These are phyloP conservation scores for Falcunculus frontatus DNA, from an alignment of 2,113 vertebrate species.

Conservation along the genomic window DNA sequence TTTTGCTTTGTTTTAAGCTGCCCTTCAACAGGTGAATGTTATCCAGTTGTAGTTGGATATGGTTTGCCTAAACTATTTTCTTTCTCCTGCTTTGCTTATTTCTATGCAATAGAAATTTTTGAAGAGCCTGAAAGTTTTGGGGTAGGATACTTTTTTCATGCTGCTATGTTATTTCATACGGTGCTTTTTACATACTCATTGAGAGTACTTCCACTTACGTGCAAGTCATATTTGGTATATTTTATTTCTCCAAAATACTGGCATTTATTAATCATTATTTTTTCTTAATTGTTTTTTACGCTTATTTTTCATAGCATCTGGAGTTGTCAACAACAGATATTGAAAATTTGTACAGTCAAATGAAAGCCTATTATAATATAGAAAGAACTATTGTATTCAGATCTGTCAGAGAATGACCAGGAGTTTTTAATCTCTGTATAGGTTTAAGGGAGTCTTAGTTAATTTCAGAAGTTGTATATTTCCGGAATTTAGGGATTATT, in stretches of 20 bases:
- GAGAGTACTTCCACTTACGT: not conserved
- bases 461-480: not conserved
- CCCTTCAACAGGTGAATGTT: not conserved
- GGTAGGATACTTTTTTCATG: not conserved
- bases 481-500: not conserved
- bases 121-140: not conserved
- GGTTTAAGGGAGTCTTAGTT: not conserved
- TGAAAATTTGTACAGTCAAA: not conserved
- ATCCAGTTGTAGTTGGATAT: not conserved
- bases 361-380: not conserved
- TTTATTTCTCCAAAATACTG: not conserved
- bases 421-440: not conserved
- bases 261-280: not conserved
- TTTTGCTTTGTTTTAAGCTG: not conserved
- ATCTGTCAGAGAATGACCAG: not conserved
- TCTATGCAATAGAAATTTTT: not conserved
- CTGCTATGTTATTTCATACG: not conserved
- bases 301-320: not conserved
- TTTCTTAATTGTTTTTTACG: not conserved
- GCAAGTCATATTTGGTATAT: not conserved
- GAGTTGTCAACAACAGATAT: not conserved
- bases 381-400: not conserved
- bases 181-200: not conserved
- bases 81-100: not conserved
- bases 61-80: not conserved